A percentile compares a stretch with the other conserved stretches of the same genome.
Conservation (phyloP, 2,113 vertebrate species). For the Scatophagus argus region DNA sequence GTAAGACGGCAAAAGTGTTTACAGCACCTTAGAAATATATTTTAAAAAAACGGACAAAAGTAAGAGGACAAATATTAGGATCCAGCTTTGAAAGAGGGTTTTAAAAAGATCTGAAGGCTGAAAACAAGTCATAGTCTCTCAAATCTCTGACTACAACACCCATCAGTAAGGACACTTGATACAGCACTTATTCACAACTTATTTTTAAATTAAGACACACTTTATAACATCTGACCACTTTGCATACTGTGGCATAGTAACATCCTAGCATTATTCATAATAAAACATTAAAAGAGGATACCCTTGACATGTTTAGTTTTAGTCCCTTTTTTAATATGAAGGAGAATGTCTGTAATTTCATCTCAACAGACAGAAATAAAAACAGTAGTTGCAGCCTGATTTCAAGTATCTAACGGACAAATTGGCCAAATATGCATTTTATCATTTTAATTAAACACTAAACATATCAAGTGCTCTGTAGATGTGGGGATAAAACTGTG, state of each 20-base stretch:
- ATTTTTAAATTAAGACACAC: slow-evolving; percentile 54
- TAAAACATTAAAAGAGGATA: slow-evolving; percentile 59
- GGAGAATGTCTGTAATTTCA: neutral
- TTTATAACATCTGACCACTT: slow-evolving; percentile 29
- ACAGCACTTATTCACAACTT: slow-evolving; percentile 37
- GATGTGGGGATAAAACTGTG: slow-evolving; percentile 23
- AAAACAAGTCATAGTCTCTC: neutral
- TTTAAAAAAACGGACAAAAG: neutral
- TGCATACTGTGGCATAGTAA: slow-evolving; percentile 24
- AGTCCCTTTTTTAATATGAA: neutral
- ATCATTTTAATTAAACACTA: slow-evolving; percentile 1
- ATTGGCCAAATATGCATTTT: neutral
- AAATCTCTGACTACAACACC: neutral
- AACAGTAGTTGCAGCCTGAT: neutral
- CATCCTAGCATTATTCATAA: slow-evolving; percentile 20
- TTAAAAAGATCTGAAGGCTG: slow-evolving; percentile 17
- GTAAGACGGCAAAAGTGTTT: neutral
- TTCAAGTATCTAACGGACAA: neutral
- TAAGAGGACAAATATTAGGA: neutral
- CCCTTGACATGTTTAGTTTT: slow-evolving; percentile 9
- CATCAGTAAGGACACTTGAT: slow-evolving; percentile 16
- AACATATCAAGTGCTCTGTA: slow-evolving; percentile 5
- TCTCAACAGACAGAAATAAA: slow-evolving; percentile 15
- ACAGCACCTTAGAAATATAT: neutral
- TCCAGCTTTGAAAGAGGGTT: slow-evolving; percentile 9